phyloP scores from a whole-genome alignment of 2,797 vertebrate genomes.

The Amphiprion clarkii region DNA sequence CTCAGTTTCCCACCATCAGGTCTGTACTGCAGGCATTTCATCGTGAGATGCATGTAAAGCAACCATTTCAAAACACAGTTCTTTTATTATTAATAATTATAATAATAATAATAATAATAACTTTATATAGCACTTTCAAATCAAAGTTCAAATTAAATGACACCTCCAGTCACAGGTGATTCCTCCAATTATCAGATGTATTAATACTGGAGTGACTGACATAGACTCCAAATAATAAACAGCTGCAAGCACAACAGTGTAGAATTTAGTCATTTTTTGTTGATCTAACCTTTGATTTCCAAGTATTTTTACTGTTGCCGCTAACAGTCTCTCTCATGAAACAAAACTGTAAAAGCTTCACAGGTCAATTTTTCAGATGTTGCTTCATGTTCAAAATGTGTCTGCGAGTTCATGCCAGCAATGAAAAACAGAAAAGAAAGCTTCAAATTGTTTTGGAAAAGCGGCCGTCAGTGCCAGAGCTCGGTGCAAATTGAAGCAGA shows the following conservation, averaged over 20 bases:
- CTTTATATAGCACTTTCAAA: too few relatives aligned
- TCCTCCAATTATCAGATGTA: too few relatives aligned
- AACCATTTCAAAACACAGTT: too few relatives aligned
- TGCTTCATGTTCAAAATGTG: constrained; percentile 13
- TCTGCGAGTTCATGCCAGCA: constrained; percentile 6
- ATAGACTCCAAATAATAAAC: background rate
- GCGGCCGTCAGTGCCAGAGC: constrained; percentile 34
- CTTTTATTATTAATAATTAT: too few relatives aligned
- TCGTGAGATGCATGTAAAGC: too few relatives aligned
- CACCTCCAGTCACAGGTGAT: background rate
- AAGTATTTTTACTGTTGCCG: too few relatives aligned
- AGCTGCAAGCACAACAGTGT: background rate
- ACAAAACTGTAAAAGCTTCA: constrained; percentile 3
- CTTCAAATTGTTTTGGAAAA: constrained; percentile 51
- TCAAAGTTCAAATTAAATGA: background rate
- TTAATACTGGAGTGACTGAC: background rate
- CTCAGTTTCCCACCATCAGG: too few relatives aligned
- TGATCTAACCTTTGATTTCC: background rate
- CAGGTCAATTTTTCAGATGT: constrained; percentile 19
- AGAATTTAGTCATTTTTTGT: background rate
- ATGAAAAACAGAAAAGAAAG: constrained; percentile 3
- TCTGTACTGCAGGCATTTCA: too few relatives aligned
- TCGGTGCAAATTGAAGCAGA: constrained; percentile 64
- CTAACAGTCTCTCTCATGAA: background rate
- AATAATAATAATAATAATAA: too few relatives aligned